Base-by-base conservation (phyloP, 2,113 vertebrate genomes). In the Scolopax mira region DNA sequence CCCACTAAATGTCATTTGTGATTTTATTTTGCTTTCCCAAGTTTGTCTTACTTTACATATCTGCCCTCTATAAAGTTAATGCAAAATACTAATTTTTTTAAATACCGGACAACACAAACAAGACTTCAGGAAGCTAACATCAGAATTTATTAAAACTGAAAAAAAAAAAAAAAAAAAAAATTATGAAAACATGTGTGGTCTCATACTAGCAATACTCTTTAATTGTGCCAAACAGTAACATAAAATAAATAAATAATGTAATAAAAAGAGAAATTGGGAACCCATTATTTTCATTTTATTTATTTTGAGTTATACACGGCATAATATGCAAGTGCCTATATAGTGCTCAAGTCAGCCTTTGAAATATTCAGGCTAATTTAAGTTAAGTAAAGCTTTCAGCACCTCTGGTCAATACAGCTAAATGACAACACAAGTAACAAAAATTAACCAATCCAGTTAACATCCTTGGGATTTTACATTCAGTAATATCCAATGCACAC, bases 11-110 rank as follows among this genome's bases (percentile, higher is more conserved):
- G 97, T 97, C 95, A 97, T 98, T 98, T 98, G 98, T 98, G 97
- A 98, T 98, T 98, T 98, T 98, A 97, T 97, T 98, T 98, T 97
- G 93, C 90, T 96, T 97, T 97, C 95, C 72, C 83, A 95, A 97
- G 91, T 97, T 97, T 96, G 92, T 93, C 77, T 98, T 90, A 85
- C 92, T 97, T 98, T 96, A 97, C 57, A 82, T 97, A 95, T 91
- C 64, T 94, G 27, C 66, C 16, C 55, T 95, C 80, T 91, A 65
- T 54, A 95, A 95, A 55, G 96, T 72, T 96, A 97, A 95, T 92
- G 42, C 85, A 90, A 96, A 97, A 93, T 85, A 80, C 39, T 49
- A 85, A 11, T 19, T 88, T 88, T 96, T 96, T 96, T 83, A 89
- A 94, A 89, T 89, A 83, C 17, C 9, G 9, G 48, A 89, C 28